Evolutionary conservation across 2,113 vertebrate genomes (phyloP).

Genomic region (Toxotes chatareus): DNA sequence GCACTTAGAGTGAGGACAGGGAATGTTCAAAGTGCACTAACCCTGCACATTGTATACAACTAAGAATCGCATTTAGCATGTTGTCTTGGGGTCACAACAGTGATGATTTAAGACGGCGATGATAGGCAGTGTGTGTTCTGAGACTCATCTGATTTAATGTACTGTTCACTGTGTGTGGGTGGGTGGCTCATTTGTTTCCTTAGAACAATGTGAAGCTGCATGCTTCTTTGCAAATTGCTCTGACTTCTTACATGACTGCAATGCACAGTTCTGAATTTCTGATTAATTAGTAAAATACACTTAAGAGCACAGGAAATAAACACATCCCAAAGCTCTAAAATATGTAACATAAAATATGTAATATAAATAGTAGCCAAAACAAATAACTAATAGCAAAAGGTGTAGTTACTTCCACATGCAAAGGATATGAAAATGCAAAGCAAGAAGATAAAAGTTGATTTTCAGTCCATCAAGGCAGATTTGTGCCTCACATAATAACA

Average conservation of each 20-base stretch:
- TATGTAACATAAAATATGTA: too few species aligned
- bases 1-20: constrained; percentile 50
- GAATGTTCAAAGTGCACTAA: constrained; percentile 49
- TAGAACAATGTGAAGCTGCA: constrained; percentile 42
- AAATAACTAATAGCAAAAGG: constrained; percentile 1
- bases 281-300: constrained; percentile 47
- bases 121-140: constrained; percentile 46
- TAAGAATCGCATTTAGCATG: constrained; percentile 50
- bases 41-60: constrained; percentile 15
- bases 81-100: constrained; percentile 51
- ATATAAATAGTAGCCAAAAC: constrained; percentile 11
- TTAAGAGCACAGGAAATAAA: constrained; percentile 31
- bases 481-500: constrained; percentile 52
- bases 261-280: constrained; percentile 6
- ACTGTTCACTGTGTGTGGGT: constrained; percentile 35
- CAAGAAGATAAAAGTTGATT: constrained; percentile 24
- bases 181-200: constrained; percentile 54
- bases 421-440: constrained; percentile 1
- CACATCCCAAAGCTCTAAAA: constrained; percentile 13
- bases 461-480: constrained; percentile 59
- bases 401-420: constrained; percentile 2
- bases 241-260: constrained; percentile 27
- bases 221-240: constrained; percentile 42
- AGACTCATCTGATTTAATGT: constrained; percentile 53
- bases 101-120: constrained; percentile 43